Evolutionary conservation across 2,888 invertebrate genomes (phyloP), one percentile per base, ranked within the genome.

Genomic region (Drosophila putrida): DNA sequence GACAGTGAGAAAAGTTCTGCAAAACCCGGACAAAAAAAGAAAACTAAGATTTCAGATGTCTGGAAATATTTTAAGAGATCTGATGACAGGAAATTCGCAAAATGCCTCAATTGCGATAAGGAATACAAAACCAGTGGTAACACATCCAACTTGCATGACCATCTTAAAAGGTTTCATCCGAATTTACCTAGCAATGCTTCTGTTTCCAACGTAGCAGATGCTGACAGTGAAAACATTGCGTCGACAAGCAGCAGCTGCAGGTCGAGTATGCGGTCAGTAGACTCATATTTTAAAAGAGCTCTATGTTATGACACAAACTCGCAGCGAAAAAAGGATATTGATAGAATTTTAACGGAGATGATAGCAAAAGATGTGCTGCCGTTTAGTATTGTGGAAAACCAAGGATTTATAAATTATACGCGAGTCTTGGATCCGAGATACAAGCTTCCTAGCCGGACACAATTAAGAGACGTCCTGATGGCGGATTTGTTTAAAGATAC

Each of bases 141-240:
- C 28, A 44, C 44, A 11, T 44, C 44, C 25, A 44, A 44, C 6
- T 44, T 44, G n/a, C 27, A 44, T 13, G 47, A 47, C 10, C 33
- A 47, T 33, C n/a, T 47, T 13, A 15, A 47, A 47, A 15, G 47
- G 10, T 47, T 47, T 10, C 33, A 47, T 9, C 47, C 47, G n/a
- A n/a, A n/a, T n/a, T n/a, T n/a, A n/a, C n/a, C n/a, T 47, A 10
- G 31, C 15, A 47, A 13, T n/a, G 8, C 13, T 33, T n/a, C 2
- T 6, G 47, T 15, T 31, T 47, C 47, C 9, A 47, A 15, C 28
- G 33, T 15, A 6, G 2, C 44, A 25, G 25, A 11, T 11, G 27
- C 15, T 20, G 20, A n/a, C 20, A 20, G 20, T 4, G 27, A 50
- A 20, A 28, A 11, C 50, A 20, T 25, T 8, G 11, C 36, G 20